Evolutionary conservation across 2,888 invertebrate genomes (phyloP).

Genomic region (Hyalella azteca): DNA sequence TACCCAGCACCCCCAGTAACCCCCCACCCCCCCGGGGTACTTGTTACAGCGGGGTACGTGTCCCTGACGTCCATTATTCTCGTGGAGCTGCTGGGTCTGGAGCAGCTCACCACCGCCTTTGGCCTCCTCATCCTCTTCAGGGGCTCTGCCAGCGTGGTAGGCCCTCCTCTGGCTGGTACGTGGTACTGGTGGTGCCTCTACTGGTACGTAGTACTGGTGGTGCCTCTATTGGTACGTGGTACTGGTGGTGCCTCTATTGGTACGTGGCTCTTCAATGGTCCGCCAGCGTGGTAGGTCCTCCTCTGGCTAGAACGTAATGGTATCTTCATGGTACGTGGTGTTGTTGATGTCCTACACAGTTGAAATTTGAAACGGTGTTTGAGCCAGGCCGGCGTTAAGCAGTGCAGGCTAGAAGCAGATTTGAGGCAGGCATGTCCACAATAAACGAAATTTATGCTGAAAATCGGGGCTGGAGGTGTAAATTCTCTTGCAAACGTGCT

Average conservation of each 20-base stretch:
- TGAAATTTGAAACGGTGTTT: too few relatives aligned
- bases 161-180: conserved; percentile 67
- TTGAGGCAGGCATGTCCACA: too few relatives aligned
- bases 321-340: not conserved
- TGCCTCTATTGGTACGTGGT: not conserved
- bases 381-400: too few relatives aligned
- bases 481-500: too few relatives aligned
- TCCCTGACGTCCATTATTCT: conserved; percentile 97
- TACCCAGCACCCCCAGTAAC: too few relatives aligned
- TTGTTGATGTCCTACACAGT: not conserved
- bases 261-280: conserved; percentile 84
- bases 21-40: too few relatives aligned
- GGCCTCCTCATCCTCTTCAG: conserved; percentile 94
- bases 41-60: conserved; percentile 86
- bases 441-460: too few relatives aligned
- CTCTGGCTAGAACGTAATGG: conserved; percentile 64
- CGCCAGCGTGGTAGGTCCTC: conserved; percentile 80
- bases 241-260: not conserved
- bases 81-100: conserved; percentile 93
- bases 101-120: conserved; percentile 95
- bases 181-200: not conserved
- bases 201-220: not conserved
- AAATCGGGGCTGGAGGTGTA: too few relatives aligned
- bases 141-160: conserved; percentile 88
- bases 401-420: too few relatives aligned